Percentiles rank a stretch among this genome's conserved stretches.
These are phyloP conservation scores for Drosophila kuntzei DNA, from an alignment of 2,888 invertebrate species.

Conservation along the genomic window DNA sequence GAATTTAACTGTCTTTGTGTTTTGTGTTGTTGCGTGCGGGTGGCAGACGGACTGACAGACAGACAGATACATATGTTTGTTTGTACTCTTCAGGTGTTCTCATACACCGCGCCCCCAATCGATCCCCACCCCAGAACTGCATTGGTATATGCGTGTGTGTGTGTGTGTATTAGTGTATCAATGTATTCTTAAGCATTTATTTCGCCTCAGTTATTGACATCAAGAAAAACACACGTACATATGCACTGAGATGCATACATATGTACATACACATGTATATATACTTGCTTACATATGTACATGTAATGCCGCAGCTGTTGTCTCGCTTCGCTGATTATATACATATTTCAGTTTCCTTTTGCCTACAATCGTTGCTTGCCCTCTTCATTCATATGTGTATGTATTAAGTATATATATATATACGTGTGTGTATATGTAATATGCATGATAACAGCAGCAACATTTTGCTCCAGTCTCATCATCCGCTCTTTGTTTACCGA, in stretches of 20 bases:
- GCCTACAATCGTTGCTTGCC: slow-evolving; percentile 41
- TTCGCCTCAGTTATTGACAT: slow-evolving; percentile 47
- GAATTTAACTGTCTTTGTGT: slow-evolving; percentile 25
- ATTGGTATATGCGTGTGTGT: neutral
- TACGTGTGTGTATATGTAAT: neutral
- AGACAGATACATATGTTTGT: slow-evolving; percentile 18
- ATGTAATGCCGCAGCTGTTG: slow-evolving; percentile 59
- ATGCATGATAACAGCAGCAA: slow-evolving; percentile 37
- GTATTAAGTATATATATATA: neutral
- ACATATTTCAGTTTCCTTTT: slow-evolving; percentile 50
- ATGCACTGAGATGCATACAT: slow-evolving; percentile 9
- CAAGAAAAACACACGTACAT: slow-evolving; percentile 12
- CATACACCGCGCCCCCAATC: slow-evolving; percentile 11
- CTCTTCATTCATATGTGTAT: slow-evolving; percentile 6
- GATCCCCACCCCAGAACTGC: slow-evolving; percentile 16
- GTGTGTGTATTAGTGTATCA: slow-evolving; percentile 18
- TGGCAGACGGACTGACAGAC: slow-evolving; percentile 11
- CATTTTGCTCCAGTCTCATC: slow-evolving; percentile 25
- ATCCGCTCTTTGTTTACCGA: slow-evolving; percentile 21
- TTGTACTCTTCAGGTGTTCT: slow-evolving; percentile 49
- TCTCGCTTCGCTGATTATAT: slow-evolving; percentile 61
- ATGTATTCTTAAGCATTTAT: slow-evolving; percentile 46
- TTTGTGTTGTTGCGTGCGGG: slow-evolving; percentile 48
- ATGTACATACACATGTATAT: slow-evolving; percentile 3
- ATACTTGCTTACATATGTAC: slow-evolving; percentile 10